Base-by-base conservation (phyloP, 2,797 vertebrate genomes). In the Artibeus lituratus region DNA sequence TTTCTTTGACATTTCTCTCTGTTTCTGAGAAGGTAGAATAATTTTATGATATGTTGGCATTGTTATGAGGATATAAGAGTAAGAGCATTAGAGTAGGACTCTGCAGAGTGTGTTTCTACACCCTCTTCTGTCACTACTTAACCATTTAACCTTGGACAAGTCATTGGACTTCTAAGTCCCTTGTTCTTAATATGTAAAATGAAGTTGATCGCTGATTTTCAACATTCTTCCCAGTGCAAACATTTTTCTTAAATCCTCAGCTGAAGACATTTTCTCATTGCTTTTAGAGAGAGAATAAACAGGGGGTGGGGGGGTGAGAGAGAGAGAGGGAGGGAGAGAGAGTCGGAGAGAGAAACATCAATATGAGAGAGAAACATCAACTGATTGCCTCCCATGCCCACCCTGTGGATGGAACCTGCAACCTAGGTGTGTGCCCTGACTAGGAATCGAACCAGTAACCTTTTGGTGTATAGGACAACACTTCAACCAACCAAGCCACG, bases 21-120 rank as follows among this genome's bases (percentile, higher is more conserved):
- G n/a, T 59, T 96, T 85, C 72, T 77, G 74, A 86, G 77, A 84
- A 57, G 44, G 39, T 67, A 55, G 83, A 87, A 83, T 87, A 62
- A 47, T 78, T 89, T 83, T 49, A 65, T 29, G 42, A 69, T n/a
- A 29, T 65, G 2, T 87, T 91, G 81, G 24, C 37, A 70, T 51
- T 53, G 26, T 18, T 35, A 49, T 21, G 84, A 55, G 53, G 39
- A 49, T n/a, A 37, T 62, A 22, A 59, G 24, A 59, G 65, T 76
- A 84, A 92, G 80, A 51, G 24, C 9, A 73, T 49, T 21, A 39
- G 47, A 76, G 1, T 51, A 6, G 47, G n/a, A 59, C 76, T 90
- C 29, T 16, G 47, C 14, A 80, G 24, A 80, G 15, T 37, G 42
- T 15, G 35, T 76, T 49, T 89, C 26, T 70, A 42, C 5, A 55